Evolutionary conservation across 2,113 vertebrate genomes (phyloP), one percentile per base, ranked within the genome.

Genomic region (Polypterus senegalus): DNA sequence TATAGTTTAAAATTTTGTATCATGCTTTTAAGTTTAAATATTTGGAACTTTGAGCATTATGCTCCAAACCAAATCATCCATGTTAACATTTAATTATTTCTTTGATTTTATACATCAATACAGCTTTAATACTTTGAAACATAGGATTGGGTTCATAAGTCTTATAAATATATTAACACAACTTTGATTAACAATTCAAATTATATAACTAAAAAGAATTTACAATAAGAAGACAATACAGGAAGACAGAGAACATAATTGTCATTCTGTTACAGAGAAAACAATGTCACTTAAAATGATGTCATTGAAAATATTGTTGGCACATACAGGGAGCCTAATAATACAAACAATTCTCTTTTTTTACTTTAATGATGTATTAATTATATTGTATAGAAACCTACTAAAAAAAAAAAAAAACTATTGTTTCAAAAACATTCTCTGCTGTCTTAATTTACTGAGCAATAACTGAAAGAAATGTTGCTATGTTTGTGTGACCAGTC

Each of bases 131-230:
- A 81, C 82, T 85, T 87, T 87, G 85, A 87, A 85, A 85, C 80
- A 79, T 64, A 73, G 76, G 79, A 65, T 71, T 67, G 80, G 76
- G 79, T 83, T 80, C 78, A 87, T 83, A 80, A 86, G 78, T 70
- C 66, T 64, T 60, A 78, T 68, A 83, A 82, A 85, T 82, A 79
- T 79, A 84, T 86, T 81, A 83, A 80, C 83, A 86, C 84, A 84
- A 84, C 76, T 81, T 84, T 81, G 84, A 86, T 87, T 87, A 86
- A 80, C 81, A 86, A 85, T 83, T 87, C 81, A 81, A 83, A 87
- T 86, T 75, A 76, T 69, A 72, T 63, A 65, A 72, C 72, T 74
- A 79, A 79, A 83, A 82, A 82, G 76, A 81, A 80, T 78, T 76
- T 78, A 82, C 80, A 82, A 86, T 82, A 82, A 80, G 60, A 79